Evolutionary conservation across 2,888 invertebrate genomes (phyloP), one percentile per base, ranked within the genome.

Genomic region (Ctena decussata): DNA sequence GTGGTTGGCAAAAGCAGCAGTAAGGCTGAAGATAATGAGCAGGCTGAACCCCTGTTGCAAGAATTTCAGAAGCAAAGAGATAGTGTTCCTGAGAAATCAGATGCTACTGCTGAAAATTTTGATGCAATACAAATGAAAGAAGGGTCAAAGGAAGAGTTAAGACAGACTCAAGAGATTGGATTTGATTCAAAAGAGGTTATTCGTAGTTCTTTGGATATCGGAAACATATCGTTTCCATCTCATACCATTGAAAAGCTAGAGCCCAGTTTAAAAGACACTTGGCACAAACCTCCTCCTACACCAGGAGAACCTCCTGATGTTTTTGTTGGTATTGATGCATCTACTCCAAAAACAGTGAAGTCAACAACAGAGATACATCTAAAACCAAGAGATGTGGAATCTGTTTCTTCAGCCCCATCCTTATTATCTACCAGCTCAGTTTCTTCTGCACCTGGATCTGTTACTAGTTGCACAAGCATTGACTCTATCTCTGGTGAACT

Each of bases 221-320:
- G 70, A 37, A 71, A 65, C 57, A 80, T 46, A 37, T 53, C 69
- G 24, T 65, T 27, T 65, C 79, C 49, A 72, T 71, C 57, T 8
- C 77, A 73, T n/a, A 49, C 77, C 60, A 78, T 84, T 41, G 88
- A 85, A 60, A 88, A 86, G 75, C 74, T 88, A 21, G 85, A 86
- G 27, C 76, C 81, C 27, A 76, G 84, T 53, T 70, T 88, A 18
- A 75, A 83, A 69, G 82, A 78, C n/a, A 84, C 82, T 46, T 85
- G 88, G 88, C 77, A 71, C 30, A 82, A 78, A 41, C 88, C 88
- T 5, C 12, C 72, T 15, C 39, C 21, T 35, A 24, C 72, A 15
- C 72, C 41, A 6, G 39, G 46, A n/a, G 44, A 72, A 44, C 24
- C 72, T 30, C 72, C 44, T 2, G 44, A 39, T 21, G 6, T 30